phyloP scores from a whole-genome alignment of 2,888 invertebrate species.

The Bellardia bayeri region DNA sequence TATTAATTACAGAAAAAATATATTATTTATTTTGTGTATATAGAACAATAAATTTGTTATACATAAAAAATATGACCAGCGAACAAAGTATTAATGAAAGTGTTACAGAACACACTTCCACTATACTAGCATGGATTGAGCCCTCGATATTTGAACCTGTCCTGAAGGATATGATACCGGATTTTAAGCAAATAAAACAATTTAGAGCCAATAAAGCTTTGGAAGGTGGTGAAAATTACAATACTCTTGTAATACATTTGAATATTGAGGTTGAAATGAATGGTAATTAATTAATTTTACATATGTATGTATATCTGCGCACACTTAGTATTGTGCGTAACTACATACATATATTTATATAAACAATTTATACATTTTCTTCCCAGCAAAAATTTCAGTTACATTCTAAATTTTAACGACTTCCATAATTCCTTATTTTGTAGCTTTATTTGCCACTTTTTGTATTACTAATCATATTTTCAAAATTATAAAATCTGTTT shows the following conservation, averaged over 20 bases:
- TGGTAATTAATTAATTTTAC: conserved; percentile 72
- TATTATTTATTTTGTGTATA: not conserved
- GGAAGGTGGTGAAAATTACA: conserved; percentile 78
- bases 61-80: conserved; percentile 23
- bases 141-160: conserved; percentile 74
- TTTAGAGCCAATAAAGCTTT: conserved; percentile 75
- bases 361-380: no score
- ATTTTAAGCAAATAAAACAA: conserved; percentile 69
- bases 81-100: not conserved
- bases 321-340: no score
- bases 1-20: not conserved
- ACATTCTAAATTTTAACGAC: no score
- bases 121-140: conserved; percentile 74
- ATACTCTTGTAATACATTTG: conserved; percentile 78
- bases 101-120: not conserved
- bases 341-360: no score
- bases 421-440: no score
- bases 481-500: no score
- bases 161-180: conserved; percentile 68
- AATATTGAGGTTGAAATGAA: conserved; percentile 77
- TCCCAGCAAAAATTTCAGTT: no score
- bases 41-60: not conserved
- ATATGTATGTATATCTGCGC: no score
- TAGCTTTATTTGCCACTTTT: no score
- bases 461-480: no score